Conservation (phyloP, 2,113 vertebrate genomes). For the Pygoscelis antarcticus region DNA sequence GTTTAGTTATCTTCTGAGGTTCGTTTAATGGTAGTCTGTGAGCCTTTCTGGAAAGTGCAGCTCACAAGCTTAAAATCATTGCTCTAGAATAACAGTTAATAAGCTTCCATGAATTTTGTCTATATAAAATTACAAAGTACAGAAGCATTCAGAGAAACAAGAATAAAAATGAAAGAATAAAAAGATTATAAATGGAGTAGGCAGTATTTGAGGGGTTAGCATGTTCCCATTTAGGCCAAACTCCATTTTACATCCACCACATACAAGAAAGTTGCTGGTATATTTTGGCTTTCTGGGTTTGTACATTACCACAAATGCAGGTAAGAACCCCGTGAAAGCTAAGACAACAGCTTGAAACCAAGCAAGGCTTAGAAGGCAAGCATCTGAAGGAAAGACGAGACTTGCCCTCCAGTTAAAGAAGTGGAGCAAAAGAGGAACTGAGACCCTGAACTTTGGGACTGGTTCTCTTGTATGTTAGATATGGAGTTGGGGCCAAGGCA, state of each 20-base stretch:
- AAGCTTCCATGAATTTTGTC: background rate
- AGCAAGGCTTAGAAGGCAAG: background rate
- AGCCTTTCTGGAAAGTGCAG: background rate
- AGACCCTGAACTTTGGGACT: background rate
- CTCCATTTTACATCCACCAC: background rate
- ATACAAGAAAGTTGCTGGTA: background rate
- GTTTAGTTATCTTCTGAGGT: background rate
- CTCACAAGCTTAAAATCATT: background rate
- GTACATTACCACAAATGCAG: background rate
- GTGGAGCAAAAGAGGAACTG: background rate
- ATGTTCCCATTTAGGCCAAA: background rate
- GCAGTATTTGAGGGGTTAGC: background rate
- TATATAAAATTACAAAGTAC: background rate
- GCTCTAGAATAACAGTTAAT: background rate
- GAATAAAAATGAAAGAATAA: background rate
- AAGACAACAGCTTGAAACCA: background rate
- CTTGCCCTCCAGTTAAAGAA: background rate
- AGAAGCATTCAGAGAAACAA: background rate
- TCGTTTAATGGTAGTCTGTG: background rate
- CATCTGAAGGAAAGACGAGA: background rate
- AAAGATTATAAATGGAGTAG: background rate
- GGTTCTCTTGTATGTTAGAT: background rate
- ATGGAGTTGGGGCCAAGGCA: background rate
- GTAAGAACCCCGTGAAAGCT: background rate
- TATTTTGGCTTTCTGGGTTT: background rate